Percentiles rank a stretch among this genome's conserved stretches.
phyloP scores from a whole-genome alignment of 1,140 invertebrate genomes.

The Stegodyphus mimosarum region DNA sequence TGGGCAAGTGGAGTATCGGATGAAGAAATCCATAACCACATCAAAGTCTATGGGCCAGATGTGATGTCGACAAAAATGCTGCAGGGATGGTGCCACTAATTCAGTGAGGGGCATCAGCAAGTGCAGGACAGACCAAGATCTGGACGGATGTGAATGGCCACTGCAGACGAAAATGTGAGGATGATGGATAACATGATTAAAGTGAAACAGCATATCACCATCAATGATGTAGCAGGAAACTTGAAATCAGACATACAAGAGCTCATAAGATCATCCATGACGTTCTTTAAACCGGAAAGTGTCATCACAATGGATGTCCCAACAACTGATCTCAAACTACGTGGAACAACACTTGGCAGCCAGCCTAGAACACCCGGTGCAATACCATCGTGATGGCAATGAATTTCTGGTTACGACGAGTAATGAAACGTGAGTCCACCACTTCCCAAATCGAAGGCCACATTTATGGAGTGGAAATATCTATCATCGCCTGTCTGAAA shows the following conservation, averaged over 20 bases:
- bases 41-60: constrained; percentile 10
- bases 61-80: constrained; percentile 61
- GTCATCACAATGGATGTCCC: neutral
- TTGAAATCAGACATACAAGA: neutral
- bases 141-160: too few species aligned
- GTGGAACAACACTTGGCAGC: neutral
- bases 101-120: neutral
- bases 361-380: neutral
- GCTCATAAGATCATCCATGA: neutral
- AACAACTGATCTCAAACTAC: neutral
- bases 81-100: neutral
- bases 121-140: constrained; percentile 64
- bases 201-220: neutral
- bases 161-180: neutral
- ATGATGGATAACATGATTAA: constrained; percentile 4
- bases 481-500: too few species aligned
- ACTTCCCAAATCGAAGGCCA: too few species aligned
- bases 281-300: neutral
- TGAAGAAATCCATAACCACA: neutral
- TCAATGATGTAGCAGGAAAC: neutral
- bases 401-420: neutral
- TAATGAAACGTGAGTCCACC: neutral
- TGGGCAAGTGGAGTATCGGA: neutral
- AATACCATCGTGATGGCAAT: neutral
- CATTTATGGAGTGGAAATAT: too few species aligned